Conservation (phyloP, 2,888 invertebrate genomes). For the Capitulum mitella region DNA sequence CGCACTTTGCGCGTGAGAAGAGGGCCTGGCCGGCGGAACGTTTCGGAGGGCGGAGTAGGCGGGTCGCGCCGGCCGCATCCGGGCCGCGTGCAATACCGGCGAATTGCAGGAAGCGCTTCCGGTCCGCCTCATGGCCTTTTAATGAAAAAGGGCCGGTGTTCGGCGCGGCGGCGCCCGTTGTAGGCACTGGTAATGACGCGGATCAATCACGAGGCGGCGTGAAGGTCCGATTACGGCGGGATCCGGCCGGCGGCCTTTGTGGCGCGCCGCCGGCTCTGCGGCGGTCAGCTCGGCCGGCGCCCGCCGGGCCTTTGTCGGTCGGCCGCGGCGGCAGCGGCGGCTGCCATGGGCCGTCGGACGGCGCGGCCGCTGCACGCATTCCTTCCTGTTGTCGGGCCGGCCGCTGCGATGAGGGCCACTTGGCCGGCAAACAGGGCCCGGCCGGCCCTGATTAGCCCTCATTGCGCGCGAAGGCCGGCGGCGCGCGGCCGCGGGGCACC, state of each 20-base stretch:
- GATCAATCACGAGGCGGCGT: neutral
- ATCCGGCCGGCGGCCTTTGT: conserved; percentile 10
- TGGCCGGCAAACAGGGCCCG: neutral
- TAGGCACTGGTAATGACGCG: neutral
- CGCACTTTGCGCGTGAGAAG: conserved; percentile 16
- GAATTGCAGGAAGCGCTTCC: conserved; percentile 14
- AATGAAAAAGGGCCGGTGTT: neutral
- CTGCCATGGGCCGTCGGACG: neutral
- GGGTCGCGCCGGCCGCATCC: neutral
- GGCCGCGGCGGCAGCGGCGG: neutral
- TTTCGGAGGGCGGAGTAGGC: neutral
- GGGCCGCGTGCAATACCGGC: neutral
- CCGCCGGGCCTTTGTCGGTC: neutral
- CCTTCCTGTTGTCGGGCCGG: neutral
- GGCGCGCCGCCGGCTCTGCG: neutral
- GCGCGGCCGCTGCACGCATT: neutral
- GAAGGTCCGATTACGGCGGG: conserved; percentile 16
- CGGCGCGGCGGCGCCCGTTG: neutral
- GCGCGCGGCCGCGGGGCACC: neutral
- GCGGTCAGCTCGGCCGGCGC: neutral
- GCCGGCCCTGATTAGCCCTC: conserved; percentile 9
- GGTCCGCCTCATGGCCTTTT: neutral
- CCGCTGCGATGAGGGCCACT: conserved; percentile 16
- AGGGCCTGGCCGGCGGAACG: neutral
- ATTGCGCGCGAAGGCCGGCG: conserved; percentile 15